Conservation (phyloP, 2,888 invertebrate species). For the Cabera pusaria region DNA sequence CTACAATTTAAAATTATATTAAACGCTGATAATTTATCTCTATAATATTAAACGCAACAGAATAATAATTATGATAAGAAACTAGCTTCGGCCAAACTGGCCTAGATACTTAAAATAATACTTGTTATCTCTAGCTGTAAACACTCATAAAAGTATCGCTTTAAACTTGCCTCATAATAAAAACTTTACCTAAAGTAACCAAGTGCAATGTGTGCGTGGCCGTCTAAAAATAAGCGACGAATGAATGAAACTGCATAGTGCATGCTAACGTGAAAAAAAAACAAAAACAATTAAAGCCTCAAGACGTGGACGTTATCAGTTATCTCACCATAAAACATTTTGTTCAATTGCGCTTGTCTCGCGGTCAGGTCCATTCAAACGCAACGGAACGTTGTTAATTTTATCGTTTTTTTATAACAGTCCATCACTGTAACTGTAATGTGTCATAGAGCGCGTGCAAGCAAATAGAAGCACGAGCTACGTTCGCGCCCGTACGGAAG, state of each 20-base stretch:
- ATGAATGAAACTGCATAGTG: constrained; percentile 60
- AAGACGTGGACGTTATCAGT: constrained; percentile 54
- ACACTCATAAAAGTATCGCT: too few relatives aligned
- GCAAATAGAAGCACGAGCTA: constrained; percentile 58
- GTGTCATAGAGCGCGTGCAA: constrained; percentile 60
- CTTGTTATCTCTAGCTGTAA: constrained; percentile 10
- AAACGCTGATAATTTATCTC: too few relatives aligned
- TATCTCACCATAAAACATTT: constrained; percentile 82
- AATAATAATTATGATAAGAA: constrained; percentile 11
- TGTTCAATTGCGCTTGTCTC: constrained; percentile 66
- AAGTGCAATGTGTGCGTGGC: constrained; percentile 68
- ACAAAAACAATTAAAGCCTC: constrained; percentile 57
- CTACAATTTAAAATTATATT: too few relatives aligned
- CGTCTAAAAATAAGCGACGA: constrained; percentile 47
- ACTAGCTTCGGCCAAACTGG: constrained; percentile 8
- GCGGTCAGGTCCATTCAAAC: constrained; percentile 70
- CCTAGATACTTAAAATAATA: constrained; percentile 12
- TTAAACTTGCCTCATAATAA: too few relatives aligned
- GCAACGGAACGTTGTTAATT: constrained; percentile 43
- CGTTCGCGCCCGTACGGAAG: constrained; percentile 81
- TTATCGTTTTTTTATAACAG: constrained; percentile 49
- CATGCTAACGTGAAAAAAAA: constrained; percentile 68
- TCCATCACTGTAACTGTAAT: constrained; percentile 66
- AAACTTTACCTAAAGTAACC: constrained; percentile 13
- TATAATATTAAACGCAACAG: constrained; percentile 3